Base-by-base conservation (phyloP, 2,113 vertebrate genomes). In the Lagopus muta region DNA sequence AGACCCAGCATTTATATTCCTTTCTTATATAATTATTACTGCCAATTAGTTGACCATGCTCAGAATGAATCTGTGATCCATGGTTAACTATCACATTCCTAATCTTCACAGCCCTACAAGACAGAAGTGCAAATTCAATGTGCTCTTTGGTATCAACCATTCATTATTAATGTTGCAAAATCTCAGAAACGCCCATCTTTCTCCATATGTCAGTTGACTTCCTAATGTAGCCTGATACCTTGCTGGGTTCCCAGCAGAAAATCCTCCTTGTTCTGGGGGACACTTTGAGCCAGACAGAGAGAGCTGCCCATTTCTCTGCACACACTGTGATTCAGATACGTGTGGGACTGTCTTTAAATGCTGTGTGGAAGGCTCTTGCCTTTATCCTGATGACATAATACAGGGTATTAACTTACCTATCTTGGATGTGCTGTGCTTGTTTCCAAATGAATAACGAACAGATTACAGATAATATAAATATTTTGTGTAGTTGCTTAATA, bases 391-490 rank as follows among this genome's bases (percentile, higher is more conserved):
- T 14, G 62, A 78, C 58, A 87, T 93, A 94, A 91, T 88, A 47
- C 65, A 50, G 50, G 82, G 76, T 81, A 96, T 96, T 94, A 93
- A 55, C 62, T 95, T 72, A 78, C 73, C 70, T 70, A 7, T 75
- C 66, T 42, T 88, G 71, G 22, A 88, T 86, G 28, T 77, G 78
- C 52, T 1, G 1, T 69, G n/a, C 85, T 93, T 95, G 92, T 92
- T 95, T 96, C 79, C 75, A 92, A 96, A 95, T 8, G 6, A 88
- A 65, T 10, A 36, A 40, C 27, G 70, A 94, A 82, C 74, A 88
- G 81, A 81, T 67, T 87, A 52, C 5, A 42, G 86, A 72, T 55
- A 52, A 28, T 65, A 45, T 71, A 90, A 86, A 94, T 88, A 77
- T 50, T 89, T 42, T 16, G 3, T 71, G 24, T 40, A 82, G 80